phyloP scores from a whole-genome alignment of 2,888 invertebrate genomes.

The Microctonus brassicae region DNA sequence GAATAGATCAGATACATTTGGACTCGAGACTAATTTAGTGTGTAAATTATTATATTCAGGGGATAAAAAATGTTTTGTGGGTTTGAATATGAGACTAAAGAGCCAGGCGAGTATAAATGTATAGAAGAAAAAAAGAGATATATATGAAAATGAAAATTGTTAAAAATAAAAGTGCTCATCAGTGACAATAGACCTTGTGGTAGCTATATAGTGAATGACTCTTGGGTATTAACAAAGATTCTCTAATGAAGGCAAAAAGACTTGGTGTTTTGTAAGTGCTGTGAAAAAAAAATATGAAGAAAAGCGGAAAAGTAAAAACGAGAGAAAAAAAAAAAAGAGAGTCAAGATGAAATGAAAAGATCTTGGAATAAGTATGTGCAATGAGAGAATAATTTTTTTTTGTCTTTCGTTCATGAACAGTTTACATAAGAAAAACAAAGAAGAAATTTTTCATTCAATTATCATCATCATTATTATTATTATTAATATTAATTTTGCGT shows the following conservation, averaged over 20 bases:
- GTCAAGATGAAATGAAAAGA: background rate
- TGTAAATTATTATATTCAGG: background rate
- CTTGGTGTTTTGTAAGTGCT: background rate
- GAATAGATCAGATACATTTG: background rate
- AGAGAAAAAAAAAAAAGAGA: constrained; percentile 5
- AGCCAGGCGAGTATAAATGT: no score
- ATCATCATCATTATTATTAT: constrained; percentile 6
- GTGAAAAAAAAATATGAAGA: background rate
- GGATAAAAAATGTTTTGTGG: background rate
- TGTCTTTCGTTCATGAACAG: background rate
- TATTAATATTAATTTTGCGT: constrained; percentile 11
- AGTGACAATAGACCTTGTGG: background rate
- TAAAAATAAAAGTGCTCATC: background rate
- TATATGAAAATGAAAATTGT: background rate
- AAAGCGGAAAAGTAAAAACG: constrained; percentile 4
- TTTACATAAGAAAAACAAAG: background rate
- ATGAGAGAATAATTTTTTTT: constrained; percentile 1
- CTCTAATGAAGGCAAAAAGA: background rate
- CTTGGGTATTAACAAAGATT: background rate
- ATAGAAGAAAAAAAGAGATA: background rate
- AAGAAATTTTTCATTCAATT: background rate
- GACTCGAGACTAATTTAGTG: background rate
- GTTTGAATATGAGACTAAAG: background rate
- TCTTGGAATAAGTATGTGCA: background rate
- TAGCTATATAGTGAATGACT: background rate